These are phyloP conservation scores for Passer montanus DNA, from an alignment of 2,113 vertebrate genomes.

Conservation along the genomic window DNA sequence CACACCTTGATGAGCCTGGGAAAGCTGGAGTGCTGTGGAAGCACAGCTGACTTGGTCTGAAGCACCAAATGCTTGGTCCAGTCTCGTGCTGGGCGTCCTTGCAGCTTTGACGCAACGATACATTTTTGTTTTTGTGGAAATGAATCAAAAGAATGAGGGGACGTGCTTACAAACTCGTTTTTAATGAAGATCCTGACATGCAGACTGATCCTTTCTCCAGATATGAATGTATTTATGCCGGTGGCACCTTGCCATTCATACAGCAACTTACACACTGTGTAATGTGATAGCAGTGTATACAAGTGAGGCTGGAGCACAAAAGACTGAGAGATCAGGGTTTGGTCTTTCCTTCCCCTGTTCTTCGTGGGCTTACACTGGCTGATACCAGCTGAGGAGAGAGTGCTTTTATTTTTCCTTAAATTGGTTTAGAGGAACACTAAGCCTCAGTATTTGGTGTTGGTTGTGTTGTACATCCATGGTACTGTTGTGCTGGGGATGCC, in stretches of 20 bases:
- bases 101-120: neutral
- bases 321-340: neutral
- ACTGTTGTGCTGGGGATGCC: neutral
- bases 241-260: slow-evolving; percentile 49
- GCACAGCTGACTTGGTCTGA: neutral
- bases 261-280: neutral
- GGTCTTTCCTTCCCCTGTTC: slow-evolving; percentile 37
- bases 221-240: neutral
- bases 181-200: slow-evolving; percentile 32
- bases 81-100: neutral
- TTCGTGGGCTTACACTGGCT: neutral
- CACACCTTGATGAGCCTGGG: neutral
- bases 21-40: neutral
- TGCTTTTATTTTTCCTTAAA: neutral
- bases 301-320: neutral
- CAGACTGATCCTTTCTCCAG: slow-evolving; percentile 31
- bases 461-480: neutral
- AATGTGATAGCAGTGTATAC: neutral
- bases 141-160: slow-evolving; percentile 21
- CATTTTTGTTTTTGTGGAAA: slow-evolving; percentile 23
- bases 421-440: neutral
- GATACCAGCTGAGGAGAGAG: neutral
- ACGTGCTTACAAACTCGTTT: slow-evolving; percentile 15
- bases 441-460: neutral
- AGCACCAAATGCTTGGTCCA: neutral